These are phyloP conservation scores for Phyllotreta cruciferae DNA, from an alignment of 2,888 invertebrate genomes.

Conservation along the genomic window DNA sequence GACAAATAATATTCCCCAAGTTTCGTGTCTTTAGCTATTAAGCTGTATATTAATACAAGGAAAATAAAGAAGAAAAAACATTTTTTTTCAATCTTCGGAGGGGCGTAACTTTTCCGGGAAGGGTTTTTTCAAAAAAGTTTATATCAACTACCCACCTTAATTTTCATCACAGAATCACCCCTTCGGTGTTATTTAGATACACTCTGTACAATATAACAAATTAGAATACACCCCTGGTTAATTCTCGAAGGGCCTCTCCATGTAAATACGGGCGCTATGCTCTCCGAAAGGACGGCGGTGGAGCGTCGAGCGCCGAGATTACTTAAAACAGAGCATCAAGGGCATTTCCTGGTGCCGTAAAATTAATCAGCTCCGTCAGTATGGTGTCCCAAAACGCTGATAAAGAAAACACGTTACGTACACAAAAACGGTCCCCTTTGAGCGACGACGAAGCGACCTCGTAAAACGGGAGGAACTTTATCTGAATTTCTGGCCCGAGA, in stretches of 20 bases:
- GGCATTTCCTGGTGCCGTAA: constrained; percentile 40
- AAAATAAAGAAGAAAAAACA: no score
- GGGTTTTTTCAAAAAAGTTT: no score
- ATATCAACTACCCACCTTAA: no score
- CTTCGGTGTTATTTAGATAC: no score
- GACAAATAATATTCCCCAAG: no score
- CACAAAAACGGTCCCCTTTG: constrained; percentile 17
- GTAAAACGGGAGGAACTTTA: constrained; percentile 10
- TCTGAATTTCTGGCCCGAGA: not conserved
- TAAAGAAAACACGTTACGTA: constrained; percentile 30
- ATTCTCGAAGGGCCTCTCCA: constrained; percentile 24
- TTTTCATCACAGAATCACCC: no score
- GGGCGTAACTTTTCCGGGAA: no score
- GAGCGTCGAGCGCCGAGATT: constrained; percentile 18
- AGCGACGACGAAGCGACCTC: constrained; percentile 1
- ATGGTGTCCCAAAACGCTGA: constrained; percentile 32
- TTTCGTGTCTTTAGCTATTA: no score
- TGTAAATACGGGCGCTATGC: constrained; percentile 28
- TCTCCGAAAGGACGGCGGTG: constrained; percentile 22
- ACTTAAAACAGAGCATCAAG: constrained; percentile 38
- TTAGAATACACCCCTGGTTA: constrained; percentile 13
- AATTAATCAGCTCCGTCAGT: constrained; percentile 43
- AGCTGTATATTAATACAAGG: no score
- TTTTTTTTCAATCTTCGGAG: no score
- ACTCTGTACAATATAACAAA: no score